phyloP scores from a whole-genome alignment of 2,113 vertebrate species.

The Psettodes erumei region DNA sequence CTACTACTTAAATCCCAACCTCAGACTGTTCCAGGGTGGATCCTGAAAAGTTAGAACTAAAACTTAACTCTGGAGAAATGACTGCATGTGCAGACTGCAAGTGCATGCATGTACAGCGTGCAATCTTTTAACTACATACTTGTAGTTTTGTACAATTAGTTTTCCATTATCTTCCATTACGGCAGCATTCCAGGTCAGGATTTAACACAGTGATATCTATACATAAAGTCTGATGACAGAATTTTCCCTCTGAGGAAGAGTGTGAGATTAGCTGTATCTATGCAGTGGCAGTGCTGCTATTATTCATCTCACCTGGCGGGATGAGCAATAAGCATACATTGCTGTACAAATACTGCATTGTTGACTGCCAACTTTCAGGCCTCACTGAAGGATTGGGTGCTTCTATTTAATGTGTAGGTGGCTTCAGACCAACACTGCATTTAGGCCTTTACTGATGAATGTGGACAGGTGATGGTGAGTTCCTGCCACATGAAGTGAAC shows the following conservation, averaged over 20 bases:
- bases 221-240: not conserved
- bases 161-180: not conserved
- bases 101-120: not conserved
- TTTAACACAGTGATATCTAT: not conserved
- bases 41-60: not conserved
- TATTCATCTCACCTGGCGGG: not conserved
- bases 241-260: not conserved
- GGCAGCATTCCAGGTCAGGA: not conserved
- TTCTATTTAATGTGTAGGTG: not conserved
- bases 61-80: not conserved
- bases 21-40: conserved; percentile 4
- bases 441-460: not conserved
- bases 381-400: not conserved
- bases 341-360: conserved; percentile 9
- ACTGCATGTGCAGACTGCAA: too few relatives aligned
- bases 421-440: not conserved
- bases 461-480: not conserved
- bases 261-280: conserved; percentile 13
- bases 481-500: not conserved
- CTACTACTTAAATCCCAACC: conserved; percentile 41
- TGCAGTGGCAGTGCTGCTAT: not conserved
- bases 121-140: not conserved
- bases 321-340: conserved; percentile 10
- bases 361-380: conserved; percentile 16
- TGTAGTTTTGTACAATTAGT: not conserved